These are phyloP conservation scores for Periparus ater DNA, from an alignment of 2,797 vertebrate genomes.

Conservation along the genomic window DNA sequence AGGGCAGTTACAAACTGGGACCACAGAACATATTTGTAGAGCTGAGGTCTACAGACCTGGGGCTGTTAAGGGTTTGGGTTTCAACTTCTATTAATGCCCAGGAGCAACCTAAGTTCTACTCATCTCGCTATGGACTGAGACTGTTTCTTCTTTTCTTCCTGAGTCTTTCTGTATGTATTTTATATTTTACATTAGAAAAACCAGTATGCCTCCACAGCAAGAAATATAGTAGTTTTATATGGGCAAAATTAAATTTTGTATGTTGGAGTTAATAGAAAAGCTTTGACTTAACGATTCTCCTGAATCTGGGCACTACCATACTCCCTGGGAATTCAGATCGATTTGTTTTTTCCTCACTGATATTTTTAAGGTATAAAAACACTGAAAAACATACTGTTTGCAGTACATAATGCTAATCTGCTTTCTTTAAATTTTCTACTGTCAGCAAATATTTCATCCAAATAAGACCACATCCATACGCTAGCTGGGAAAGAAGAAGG, in stretches of 20 bases:
- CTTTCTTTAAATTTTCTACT: slow-evolving; percentile 22
- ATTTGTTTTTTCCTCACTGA: background rate
- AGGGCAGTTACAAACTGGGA: background rate
- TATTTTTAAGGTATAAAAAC: slow-evolving; percentile 5
- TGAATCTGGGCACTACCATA: background rate
- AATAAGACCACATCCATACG: background rate
- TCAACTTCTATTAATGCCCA: background rate
- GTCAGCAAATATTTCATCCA: slow-evolving; percentile 1
- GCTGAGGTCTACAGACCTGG: background rate
- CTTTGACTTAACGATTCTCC: background rate
- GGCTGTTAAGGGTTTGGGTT: background rate
- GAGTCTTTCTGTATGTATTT: background rate
- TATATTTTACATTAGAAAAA: background rate
- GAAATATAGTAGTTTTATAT: background rate
- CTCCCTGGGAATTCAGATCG: background rate
- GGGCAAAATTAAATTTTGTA: background rate
- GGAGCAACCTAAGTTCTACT: background rate
- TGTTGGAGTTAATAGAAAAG: background rate
- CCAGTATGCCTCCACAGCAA: background rate
- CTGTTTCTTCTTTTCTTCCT: background rate
- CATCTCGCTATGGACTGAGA: background rate
- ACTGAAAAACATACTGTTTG: background rate
- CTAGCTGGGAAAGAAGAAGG: background rate
- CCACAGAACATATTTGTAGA: background rate
- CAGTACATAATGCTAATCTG: background rate